Evolutionary conservation across 2,113 vertebrate species (phyloP).

Genomic region (Phalacrocorax aristotelis): DNA sequence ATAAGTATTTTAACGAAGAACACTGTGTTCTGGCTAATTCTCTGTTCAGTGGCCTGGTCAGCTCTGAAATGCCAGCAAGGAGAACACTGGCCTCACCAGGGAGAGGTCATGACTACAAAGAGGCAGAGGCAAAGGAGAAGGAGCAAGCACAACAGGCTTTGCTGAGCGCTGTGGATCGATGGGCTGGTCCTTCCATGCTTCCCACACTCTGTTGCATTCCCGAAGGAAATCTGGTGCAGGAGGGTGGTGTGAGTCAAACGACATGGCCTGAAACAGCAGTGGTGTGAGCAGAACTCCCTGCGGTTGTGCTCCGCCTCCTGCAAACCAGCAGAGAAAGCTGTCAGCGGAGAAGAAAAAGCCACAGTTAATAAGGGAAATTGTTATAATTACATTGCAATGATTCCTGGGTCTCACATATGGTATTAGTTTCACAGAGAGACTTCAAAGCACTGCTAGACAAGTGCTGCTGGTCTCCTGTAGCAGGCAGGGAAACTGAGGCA

Average conservation of each 20-base stretch:
- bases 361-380: not conserved
- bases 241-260: not conserved
- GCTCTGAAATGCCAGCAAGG: slow-evolving; percentile 14
- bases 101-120: slow-evolving; percentile 49
- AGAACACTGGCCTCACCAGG: not conserved
- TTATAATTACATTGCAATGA: not conserved
- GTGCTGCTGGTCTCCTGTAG: not conserved
- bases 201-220: slow-evolving; percentile 22
- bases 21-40: slow-evolving; percentile 16
- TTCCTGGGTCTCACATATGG: not conserved
- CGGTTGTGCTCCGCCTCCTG: not conserved
- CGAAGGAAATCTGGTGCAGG: not conserved
- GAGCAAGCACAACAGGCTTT: not conserved
- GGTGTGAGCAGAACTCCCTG: not conserved
- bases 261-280: not conserved
- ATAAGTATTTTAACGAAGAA: slow-evolving; percentile 1
- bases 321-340: not conserved
- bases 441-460: not conserved
- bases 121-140: not conserved
- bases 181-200: not conserved
- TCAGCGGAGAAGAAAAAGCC: not conserved
- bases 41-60: slow-evolving; percentile 4
- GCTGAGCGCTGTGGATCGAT: not conserved
- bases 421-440: not conserved
- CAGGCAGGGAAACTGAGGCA: slow-evolving; percentile 21